Evolutionary conservation across 2,113 vertebrate genomes (phyloP), one percentile per base, ranked within the genome.

Genomic region (Alaudala cheleensis): DNA sequence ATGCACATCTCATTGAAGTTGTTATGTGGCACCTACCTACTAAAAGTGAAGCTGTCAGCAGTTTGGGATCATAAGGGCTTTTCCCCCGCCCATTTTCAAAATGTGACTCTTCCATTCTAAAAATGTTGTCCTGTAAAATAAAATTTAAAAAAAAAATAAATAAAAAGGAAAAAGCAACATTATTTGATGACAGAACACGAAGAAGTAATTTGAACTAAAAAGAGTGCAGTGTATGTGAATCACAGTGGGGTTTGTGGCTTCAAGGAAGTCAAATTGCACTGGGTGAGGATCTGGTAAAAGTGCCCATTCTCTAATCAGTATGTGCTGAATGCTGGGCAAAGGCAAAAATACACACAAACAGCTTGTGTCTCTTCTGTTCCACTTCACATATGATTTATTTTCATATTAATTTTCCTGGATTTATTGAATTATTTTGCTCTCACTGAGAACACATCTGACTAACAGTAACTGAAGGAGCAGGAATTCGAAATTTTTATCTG

Each of bases 21-120:
- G 28, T 24, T 70, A 87, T 71, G 97, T 98, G 92, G 11, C 40
- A 97, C 97, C 40, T 97, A 99, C 99, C 99, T 95, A 99, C 98
- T 96, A 99, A 98, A 96, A 99, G 98, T 88, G 99, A 99, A 60
- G 99, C 99, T 44, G 99, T 99, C 96, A 98, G 98, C 83, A 99
- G 97, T 97, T 99, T 99, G 31, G 99, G 99, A 95, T 99, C 99
- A 65, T 99, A 99, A 7, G 99, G 99, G 89, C 99, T 99, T 97
- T 99, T 99, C 44, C 99, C 99, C 62, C 99, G 97, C 79, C 99
- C 99, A 54, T 99, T 99, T 97, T 99, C 99, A 94, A 99, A 97
- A 86, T 98, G 98, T 28, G 98, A 98, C 9, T 98, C 97, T 90
- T 98, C 98, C 79, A 99, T 97, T 86, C 98, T 98, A 97, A 99